These are phyloP conservation scores for Aepyceros melampus DNA, from an alignment of 2,113 vertebrate genomes.

Conservation along the genomic window DNA sequence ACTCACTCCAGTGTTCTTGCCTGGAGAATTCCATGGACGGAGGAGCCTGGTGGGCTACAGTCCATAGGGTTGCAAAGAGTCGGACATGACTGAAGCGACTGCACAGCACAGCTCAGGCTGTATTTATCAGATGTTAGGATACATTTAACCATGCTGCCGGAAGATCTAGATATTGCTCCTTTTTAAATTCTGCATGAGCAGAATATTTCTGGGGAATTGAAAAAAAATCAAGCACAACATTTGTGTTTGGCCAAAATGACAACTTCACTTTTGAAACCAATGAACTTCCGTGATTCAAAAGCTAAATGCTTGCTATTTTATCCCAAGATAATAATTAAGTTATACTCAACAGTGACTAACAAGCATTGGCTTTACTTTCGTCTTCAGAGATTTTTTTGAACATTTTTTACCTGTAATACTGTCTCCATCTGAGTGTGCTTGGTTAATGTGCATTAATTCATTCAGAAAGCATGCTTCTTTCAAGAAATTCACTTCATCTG, in stretches of 20 bases:
- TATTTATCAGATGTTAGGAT: not conserved
- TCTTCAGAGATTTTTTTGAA: not conserved
- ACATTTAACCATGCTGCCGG: not conserved
- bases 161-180: not conserved
- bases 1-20: not conserved
- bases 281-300: not conserved
- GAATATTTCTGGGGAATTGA: not conserved
- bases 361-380: not conserved
- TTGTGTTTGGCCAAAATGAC: not conserved
- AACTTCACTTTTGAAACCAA: not conserved
- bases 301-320: not conserved
- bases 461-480: slow-evolving; percentile 12
- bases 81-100: not conserved
- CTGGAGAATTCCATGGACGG: not conserved
- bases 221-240: not conserved
- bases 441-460: not conserved
- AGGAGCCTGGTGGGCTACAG: not conserved
- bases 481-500: not conserved
- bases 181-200: not conserved
- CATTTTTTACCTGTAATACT: not conserved
- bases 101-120: not conserved
- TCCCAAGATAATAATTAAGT: not conserved
- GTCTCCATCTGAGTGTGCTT: not conserved
- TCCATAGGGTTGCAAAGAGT: not conserved
- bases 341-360: not conserved